Evolutionary conservation across 2,113 vertebrate genomes (phyloP).

Genomic region (Ranitomeya variabilis): DNA sequence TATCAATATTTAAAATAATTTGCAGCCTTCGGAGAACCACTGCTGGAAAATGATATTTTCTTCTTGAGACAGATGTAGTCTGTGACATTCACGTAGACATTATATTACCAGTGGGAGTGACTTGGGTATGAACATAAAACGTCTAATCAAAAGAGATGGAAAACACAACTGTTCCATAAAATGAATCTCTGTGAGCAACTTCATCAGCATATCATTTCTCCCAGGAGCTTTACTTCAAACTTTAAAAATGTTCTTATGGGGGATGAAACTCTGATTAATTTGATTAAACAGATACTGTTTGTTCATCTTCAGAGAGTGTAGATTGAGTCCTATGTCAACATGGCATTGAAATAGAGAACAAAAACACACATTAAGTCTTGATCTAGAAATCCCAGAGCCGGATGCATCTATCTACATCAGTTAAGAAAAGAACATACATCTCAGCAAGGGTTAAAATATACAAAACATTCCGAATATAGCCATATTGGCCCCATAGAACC

Average conservation of each 20-base stretch:
- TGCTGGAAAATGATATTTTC: neutral
- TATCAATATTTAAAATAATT: neutral
- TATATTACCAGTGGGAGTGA: conserved; percentile 9
- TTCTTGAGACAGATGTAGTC: neutral
- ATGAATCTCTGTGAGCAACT: conserved; percentile 19
- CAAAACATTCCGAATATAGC: neutral
- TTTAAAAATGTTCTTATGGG: conserved; percentile 21
- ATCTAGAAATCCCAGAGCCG: neutral
- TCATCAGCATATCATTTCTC: conserved; percentile 35
- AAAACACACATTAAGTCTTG: neutral
- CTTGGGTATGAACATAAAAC: conserved; percentile 13
- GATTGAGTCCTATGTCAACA: conserved; percentile 23
- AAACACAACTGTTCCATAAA: conserved; percentile 7
- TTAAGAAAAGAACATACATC: neutral
- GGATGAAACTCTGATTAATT: conserved; percentile 20
- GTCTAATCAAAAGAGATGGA: conserved; percentile 27
- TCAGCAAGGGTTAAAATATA: neutral
- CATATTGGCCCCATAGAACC: neutral
- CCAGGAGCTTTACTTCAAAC: conserved; percentile 39
- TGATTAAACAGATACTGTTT: conserved; percentile 43
- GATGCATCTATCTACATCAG: neutral
- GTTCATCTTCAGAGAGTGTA: conserved; percentile 15
- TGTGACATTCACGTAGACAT: neutral
- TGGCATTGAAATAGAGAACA: neutral
- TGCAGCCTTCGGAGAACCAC: neutral